phyloP scores from a whole-genome alignment of 2,888 invertebrate species.

The Peribatodes rhomboidaria region DNA sequence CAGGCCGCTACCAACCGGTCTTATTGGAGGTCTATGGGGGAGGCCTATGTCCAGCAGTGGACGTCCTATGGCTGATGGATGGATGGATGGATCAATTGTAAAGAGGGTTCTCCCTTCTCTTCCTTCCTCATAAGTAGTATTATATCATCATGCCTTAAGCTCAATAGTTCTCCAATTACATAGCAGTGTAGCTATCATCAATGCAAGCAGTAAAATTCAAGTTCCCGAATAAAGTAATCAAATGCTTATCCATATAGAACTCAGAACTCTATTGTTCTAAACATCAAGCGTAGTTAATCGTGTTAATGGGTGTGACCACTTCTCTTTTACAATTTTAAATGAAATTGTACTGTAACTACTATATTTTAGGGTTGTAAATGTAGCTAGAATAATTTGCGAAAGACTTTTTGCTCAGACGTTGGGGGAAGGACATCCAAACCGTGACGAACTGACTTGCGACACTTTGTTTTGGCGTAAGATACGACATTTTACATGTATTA shows the following conservation, averaged over 20 bases:
- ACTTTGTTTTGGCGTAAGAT: slow-evolving; percentile 51
- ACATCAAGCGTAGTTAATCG: slow-evolving; percentile 73
- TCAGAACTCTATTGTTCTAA: slow-evolving; percentile 62
- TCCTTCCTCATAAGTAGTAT: neutral
- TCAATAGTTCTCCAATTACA: neutral
- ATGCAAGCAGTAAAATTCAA: slow-evolving; percentile 25
- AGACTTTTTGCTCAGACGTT: slow-evolving; percentile 62
- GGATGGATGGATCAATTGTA: too few relatives aligned
- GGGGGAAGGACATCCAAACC: slow-evolving; percentile 71
- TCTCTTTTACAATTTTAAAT: slow-evolving; percentile 33
- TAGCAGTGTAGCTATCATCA: neutral
- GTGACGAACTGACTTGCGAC: slow-evolving; percentile 68
- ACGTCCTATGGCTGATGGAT: too few relatives aligned
- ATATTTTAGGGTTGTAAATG: slow-evolving; percentile 53
- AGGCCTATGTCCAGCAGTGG: too few relatives aligned
- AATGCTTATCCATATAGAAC: slow-evolving; percentile 56
- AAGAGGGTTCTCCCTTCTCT: too few relatives aligned
- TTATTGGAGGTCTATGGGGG: too few relatives aligned
- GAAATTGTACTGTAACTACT: slow-evolving; percentile 49
- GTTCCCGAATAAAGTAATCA: slow-evolving; percentile 53
- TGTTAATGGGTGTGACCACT: slow-evolving; percentile 69
- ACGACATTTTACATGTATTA: slow-evolving; percentile 28
- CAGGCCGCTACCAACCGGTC: too few relatives aligned
- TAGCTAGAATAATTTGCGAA: slow-evolving; percentile 56
- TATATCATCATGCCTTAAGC: too few relatives aligned